phyloP scores from a whole-genome alignment of 2,797 vertebrate species.

The Nannoperca australis region DNA sequence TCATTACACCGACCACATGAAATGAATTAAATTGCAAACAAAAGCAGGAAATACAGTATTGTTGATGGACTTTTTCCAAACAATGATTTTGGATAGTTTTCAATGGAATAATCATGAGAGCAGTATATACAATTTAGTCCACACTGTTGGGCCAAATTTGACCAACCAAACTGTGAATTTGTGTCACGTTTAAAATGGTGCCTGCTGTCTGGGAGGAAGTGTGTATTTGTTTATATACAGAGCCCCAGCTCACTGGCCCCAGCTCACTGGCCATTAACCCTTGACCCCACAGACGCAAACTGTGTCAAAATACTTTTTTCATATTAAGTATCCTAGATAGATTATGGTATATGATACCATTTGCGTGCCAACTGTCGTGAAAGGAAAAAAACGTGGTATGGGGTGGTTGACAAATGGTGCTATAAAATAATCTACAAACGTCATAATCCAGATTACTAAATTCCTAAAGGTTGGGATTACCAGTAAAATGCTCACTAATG shows the following conservation, averaged over 20 bases:
- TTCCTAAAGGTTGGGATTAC: constrained; percentile 77
- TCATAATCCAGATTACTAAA: constrained; percentile 81
- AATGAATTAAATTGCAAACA: background rate
- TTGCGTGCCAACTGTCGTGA: background rate
- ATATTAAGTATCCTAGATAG: background rate
- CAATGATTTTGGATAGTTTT: background rate
- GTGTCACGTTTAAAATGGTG: constrained; percentile 33
- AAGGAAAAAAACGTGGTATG: constrained; percentile 25
- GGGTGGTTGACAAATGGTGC: constrained; percentile 37
- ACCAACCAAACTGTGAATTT: constrained; percentile 11
- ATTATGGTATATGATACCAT: background rate
- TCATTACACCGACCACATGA: background rate
- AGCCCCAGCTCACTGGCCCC: background rate
- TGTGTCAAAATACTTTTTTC: background rate
- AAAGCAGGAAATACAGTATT: background rate
- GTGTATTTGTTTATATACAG: constrained; percentile 6
- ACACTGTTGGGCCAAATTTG: constrained; percentile 3
- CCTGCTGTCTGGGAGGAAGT: constrained; percentile 3
- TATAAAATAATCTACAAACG: constrained; percentile 67
- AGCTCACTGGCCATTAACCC: constrained; percentile 2
- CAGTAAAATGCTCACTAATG: constrained; percentile 81
- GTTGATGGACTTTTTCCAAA: background rate
- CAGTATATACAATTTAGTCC: background rate
- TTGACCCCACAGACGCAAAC: background rate
- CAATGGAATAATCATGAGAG: background rate